Base-by-base conservation (phyloP, 2,888 invertebrate genomes). In the Plemyria rubiginata region DNA sequence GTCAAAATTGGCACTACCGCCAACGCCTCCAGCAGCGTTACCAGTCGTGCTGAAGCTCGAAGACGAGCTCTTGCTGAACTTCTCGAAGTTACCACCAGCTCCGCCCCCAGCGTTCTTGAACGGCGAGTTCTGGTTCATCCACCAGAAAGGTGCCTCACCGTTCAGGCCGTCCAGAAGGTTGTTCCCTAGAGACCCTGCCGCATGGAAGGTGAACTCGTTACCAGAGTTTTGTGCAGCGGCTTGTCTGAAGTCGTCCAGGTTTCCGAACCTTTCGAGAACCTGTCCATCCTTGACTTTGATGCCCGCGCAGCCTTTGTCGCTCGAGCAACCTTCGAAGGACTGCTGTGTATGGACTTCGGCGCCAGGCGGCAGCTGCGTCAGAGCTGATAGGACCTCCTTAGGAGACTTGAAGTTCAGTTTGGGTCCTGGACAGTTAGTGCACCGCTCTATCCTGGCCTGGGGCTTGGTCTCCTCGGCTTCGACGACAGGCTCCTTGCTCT, bases 91-190 rank as follows among this genome's bases (percentile, higher is more conserved):
- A 0, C 79, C 84, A 22, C 82, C 81, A 4, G 73, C 77, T 15
- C 2, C 7, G 8, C 36, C 16, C 2, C 73, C 82, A 0, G 88
- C 82, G 54, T 85, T 87, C 72, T 94, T 94, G 78, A 95, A 93
- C 0, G 95, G 94, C 0, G 94, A 94, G 69, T 94, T 85, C 29
- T 93, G 84, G 64, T 89, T 89, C 89, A 94, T 93, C 95, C 95
- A 95, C 95, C 95, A 95, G 80, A 92, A 94, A 0, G 92, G 92
- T 13, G 82, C 85, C n/a, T 83, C 82, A 3, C 78, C 80, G 0
- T 84, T 78, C 0, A 83, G 70, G 1, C 77, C 83, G 66, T 88
- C 86, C 0, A 89, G 81, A 0, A 85, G 78, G 5, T 78, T 77
- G 5, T 78, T 78, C 12, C 78, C 82, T 12, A 84, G 75, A 3